Evolutionary conservation across 2,113 vertebrate species (phyloP), one percentile per base, ranked within the genome.

Genomic region (Anarhynchus alexandrinus): DNA sequence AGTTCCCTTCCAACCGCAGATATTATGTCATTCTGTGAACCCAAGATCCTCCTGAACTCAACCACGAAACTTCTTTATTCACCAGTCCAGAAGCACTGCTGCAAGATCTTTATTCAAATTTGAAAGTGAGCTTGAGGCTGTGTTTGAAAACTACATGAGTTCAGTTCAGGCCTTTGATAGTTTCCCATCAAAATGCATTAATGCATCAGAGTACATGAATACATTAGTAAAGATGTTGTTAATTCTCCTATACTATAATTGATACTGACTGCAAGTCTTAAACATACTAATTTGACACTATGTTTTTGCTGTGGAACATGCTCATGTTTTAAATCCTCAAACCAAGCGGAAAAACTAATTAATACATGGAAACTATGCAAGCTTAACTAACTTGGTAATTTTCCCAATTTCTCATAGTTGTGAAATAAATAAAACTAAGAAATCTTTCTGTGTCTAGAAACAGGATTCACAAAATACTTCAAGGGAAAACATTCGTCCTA

Each of bases 341-440:
- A 80, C 79, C 90, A 96, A 97, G 95, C 3, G 14, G 93, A 93
- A 95, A 96, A 96, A 61, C 72, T 83, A 83, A 95, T 96, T 96
- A 95, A 93, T 42, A 93, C 22, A 22, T 51, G 55, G 67, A 47
- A 88, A 86, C 54, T 70, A 23, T 62, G 79, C n/a, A 42, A 93
- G 92, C 88, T 83, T 90, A 90, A 90, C 38, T 15, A 80, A 64
- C 67, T 92, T 83, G 40, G 66, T 83, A 83, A 93, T 90, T 90
- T 96, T 78, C 64, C 32, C 23, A 23, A 59, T 84, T 93, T 80
- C 59, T 93, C 54, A n/a, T 42, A 67, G 42, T 45, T 82, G 42
- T 14, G 62, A 54, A 80, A 47, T 30, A 86, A 88, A 74, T 79
- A 88, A 82, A 89, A 21, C 22, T n/a, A 49, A 55, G 64, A 30